These are phyloP conservation scores for Drosophila murphyi DNA, from an alignment of 1,140 invertebrate genomes.

Conservation along the genomic window DNA sequence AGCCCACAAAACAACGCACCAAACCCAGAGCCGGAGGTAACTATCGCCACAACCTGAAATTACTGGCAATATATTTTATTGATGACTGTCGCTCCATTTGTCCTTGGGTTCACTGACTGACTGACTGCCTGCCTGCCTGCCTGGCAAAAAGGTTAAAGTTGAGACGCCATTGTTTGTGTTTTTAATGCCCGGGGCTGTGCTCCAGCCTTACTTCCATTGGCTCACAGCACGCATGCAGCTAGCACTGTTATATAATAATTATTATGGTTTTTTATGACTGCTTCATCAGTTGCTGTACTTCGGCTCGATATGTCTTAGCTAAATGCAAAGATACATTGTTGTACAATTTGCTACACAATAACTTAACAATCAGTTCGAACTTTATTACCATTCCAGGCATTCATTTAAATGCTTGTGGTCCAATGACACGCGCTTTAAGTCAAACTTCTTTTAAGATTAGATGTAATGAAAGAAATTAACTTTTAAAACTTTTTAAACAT, in stretches of 20 bases:
- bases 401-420: constrained; percentile 22
- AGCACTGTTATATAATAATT: constrained; percentile 27
- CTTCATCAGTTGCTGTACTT: constrained; percentile 36
- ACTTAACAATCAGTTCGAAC: constrained; percentile 28
- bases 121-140: background rate
- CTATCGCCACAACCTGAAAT: background rate
- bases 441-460: background rate
- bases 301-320: background rate
- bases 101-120: constrained; percentile 29
- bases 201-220: background rate
- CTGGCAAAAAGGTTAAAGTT: constrained; percentile 44
- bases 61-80: constrained; percentile 61
- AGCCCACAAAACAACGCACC: background rate
- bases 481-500: background rate
- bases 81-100: constrained; percentile 52
- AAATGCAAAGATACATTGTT: background rate
- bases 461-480: too few species aligned
- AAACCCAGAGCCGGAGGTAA: background rate
- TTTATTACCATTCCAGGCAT: constrained; percentile 19
- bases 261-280: constrained; percentile 39
- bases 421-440: constrained; percentile 15
- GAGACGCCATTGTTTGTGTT: constrained; percentile 35
- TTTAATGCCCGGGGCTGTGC: constrained; percentile 13
- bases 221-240: constrained; percentile 1
- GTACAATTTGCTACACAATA: constrained; percentile 1